phyloP scores from a whole-genome alignment of 2,797 vertebrate species.

The Centroberyx gerrardi region DNA sequence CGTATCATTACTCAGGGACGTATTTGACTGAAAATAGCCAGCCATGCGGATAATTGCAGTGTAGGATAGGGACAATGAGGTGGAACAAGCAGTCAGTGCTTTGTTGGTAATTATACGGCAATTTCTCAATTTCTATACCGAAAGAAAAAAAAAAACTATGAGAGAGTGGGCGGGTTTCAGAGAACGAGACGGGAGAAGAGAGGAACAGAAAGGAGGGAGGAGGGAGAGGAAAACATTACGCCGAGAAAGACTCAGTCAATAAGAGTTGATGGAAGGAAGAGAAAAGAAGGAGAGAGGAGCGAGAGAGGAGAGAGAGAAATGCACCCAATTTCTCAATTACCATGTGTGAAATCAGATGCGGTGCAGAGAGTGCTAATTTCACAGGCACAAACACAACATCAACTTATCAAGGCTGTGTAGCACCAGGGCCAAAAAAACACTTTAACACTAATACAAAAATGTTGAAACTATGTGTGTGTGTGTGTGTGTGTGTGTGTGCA shows the following conservation, averaged over 20 bases:
- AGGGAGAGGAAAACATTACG: neutral
- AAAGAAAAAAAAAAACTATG: neutral
- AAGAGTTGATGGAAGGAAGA: neutral
- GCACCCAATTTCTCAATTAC: slow-evolving; percentile 2
- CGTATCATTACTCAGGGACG: slow-evolving; percentile 30
- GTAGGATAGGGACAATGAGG: slow-evolving; percentile 48
- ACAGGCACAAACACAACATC: slow-evolving; percentile 6
- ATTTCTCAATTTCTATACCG: slow-evolving; percentile 52
- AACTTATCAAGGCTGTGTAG: neutral
- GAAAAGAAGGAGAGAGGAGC: neutral
- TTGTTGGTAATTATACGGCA: slow-evolving; percentile 55
- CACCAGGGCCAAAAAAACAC: neutral
- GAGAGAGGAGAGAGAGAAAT: neutral
- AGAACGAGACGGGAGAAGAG: neutral
- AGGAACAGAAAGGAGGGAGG: neutral
- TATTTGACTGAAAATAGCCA: slow-evolving; percentile 52
- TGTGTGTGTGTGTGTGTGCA: neutral
- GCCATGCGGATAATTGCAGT: slow-evolving; percentile 53
- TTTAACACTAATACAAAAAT: slow-evolving; percentile 17
- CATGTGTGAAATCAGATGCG: slow-evolving; percentile 5
- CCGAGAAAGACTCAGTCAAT: too few relatives aligned
- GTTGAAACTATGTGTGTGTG: slow-evolving; percentile 9
- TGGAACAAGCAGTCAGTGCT: slow-evolving; percentile 45
- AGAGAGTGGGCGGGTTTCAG: neutral
- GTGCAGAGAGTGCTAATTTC: neutral